A percentile compares a stretch with the other conserved stretches of the same genome.
Evolutionary conservation across 2,888 invertebrate species (phyloP).

Genomic region (Gnatocerus cornutus): DNA sequence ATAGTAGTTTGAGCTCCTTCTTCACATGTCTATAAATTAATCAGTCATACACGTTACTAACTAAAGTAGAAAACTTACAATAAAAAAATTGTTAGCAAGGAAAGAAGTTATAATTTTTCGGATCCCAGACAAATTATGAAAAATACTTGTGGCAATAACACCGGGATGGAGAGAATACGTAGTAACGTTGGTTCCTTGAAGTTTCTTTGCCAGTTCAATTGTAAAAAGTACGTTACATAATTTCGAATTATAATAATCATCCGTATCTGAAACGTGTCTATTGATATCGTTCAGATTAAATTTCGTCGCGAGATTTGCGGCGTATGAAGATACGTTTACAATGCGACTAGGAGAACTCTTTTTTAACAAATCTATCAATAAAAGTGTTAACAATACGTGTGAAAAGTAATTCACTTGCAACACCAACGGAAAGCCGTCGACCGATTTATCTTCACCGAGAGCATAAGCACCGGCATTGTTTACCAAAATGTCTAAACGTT

Average conservation of each 20-base stretch:
- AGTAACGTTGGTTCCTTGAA: constrained; percentile 57
- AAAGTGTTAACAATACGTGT: constrained; percentile 80
- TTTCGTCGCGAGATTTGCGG: constrained; percentile 38
- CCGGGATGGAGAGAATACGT: constrained; percentile 61
- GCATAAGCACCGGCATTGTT: constrained; percentile 78
- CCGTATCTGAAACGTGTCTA: constrained; percentile 37
- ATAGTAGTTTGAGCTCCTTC: constrained; percentile 65
- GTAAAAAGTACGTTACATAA: constrained; percentile 60
- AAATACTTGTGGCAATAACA: constrained; percentile 31
- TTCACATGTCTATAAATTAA: constrained; percentile 55
- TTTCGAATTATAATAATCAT: constrained; percentile 56
- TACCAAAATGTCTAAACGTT: constrained; percentile 77
- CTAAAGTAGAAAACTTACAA: not conserved
- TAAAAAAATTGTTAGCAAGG: not conserved
- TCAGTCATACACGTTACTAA: not conserved
- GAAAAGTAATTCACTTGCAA: constrained; percentile 83
- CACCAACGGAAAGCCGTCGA: constrained; percentile 77
- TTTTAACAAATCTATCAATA: constrained; percentile 73
- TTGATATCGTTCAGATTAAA: constrained; percentile 56
- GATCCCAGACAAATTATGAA: not conserved
- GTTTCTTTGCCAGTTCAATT: constrained; percentile 43
- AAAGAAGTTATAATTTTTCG: not conserved
- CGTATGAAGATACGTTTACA: constrained; percentile 54
- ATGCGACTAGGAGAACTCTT: constrained; percentile 49
- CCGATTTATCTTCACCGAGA: constrained; percentile 70